phyloP scores from a whole-genome alignment of 1,140 invertebrate species.

The Drosophila tropicalis region DNA sequence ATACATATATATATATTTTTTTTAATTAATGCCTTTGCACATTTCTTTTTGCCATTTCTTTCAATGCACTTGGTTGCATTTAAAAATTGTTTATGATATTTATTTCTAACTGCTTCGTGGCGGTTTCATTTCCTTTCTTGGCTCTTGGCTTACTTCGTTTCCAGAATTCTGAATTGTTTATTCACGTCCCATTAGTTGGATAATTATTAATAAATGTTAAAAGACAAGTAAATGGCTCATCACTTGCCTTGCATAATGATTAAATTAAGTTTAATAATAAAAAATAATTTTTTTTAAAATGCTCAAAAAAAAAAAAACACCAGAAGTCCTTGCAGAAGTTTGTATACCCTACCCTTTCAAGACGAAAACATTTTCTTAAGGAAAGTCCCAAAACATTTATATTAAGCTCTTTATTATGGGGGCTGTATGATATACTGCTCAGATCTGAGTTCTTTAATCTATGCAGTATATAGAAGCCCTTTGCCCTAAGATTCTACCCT shows the following conservation, averaged over 20 bases:
- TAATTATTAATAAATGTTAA: slow-evolving; percentile 52
- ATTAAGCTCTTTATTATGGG: too few relatives aligned
- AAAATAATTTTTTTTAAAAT: slow-evolving; percentile 54
- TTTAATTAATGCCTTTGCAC: slow-evolving; percentile 69
- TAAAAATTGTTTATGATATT: slow-evolving; percentile 27
- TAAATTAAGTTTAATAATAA: slow-evolving; percentile 60
- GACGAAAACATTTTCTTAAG: too few relatives aligned
- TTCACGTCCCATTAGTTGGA: slow-evolving; percentile 29
- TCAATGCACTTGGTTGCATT: slow-evolving; percentile 55
- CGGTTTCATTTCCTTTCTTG: too few relatives aligned
- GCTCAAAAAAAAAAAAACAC: slow-evolving; percentile 41
- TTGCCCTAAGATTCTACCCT: too few relatives aligned
- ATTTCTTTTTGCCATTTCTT: slow-evolving; percentile 10
- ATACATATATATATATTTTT: slow-evolving; percentile 37
- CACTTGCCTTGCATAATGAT: slow-evolving; percentile 50
- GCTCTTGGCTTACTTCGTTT: slow-evolving; percentile 20
- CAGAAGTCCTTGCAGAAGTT: background rate
- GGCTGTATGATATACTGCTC: too few relatives aligned
- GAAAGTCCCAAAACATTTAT: too few relatives aligned
- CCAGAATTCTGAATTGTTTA: background rate
- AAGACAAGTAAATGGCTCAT: slow-evolving; percentile 40
- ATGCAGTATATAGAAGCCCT: too few relatives aligned
- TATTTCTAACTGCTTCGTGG: slow-evolving; percentile 29
- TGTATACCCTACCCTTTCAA: too few relatives aligned
- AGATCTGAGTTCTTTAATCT: too few relatives aligned